Conservation (phyloP, 2,888 invertebrate genomes). For the Blera fallax region DNA sequence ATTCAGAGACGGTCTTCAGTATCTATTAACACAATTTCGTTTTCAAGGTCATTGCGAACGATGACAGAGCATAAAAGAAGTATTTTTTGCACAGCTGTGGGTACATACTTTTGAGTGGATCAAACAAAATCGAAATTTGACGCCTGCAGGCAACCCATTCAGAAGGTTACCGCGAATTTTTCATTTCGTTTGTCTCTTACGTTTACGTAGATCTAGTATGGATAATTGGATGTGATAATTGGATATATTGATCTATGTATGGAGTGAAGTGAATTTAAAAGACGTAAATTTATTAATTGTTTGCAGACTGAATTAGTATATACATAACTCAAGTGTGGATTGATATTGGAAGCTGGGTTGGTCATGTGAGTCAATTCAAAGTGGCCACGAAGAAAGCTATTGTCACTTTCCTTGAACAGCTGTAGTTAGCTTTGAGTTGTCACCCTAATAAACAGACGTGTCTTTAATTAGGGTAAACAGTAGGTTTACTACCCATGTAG, state of each 20-base stretch:
- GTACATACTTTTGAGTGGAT: neutral
- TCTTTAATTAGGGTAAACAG: too few relatives aligned
- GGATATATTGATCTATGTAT: neutral
- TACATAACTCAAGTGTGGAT: neutral
- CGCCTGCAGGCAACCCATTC: neutral
- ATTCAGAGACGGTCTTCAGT: neutral
- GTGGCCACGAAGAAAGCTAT: neutral
- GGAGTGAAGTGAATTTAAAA: neutral
- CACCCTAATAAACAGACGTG: neutral
- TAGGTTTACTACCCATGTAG: too few relatives aligned
- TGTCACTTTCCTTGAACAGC: neutral
- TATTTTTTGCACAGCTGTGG: neutral
- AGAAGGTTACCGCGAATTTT: neutral
- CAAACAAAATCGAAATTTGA: neutral
- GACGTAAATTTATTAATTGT: neutral
- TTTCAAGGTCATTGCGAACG: conserved; percentile 13
- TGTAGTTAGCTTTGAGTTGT: neutral
- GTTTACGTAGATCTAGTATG: neutral
- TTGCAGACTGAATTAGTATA: neutral
- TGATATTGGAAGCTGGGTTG: neutral
- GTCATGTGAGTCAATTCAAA: neutral
- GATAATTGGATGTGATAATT: conserved; percentile 3
- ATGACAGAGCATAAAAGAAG: neutral
- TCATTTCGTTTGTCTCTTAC: neutral
- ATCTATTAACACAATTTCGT: neutral